These are phyloP conservation scores for Plutomurus gul DNA, from an alignment of 1,140 invertebrate genomes.

Conservation along the genomic window DNA sequence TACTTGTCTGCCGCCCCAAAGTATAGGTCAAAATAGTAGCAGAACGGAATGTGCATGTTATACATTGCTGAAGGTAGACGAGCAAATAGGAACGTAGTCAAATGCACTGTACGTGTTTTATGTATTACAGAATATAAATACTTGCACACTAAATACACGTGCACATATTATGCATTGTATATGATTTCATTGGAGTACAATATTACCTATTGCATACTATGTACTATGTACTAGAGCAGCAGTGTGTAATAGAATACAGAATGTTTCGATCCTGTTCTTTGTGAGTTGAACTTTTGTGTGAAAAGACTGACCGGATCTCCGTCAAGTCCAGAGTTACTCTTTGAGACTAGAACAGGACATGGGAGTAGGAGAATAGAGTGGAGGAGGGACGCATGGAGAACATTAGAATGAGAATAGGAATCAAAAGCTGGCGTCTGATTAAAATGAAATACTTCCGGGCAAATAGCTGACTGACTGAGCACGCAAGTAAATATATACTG, in stretches of 20 bases:
- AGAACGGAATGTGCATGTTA: too few relatives aligned
- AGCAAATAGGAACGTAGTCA: too few relatives aligned
- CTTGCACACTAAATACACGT: not conserved
- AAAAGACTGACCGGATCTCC: too few relatives aligned
- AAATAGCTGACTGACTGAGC: not conserved
- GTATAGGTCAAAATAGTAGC: not conserved
- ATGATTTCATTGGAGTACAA: too few relatives aligned
- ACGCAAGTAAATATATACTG: not conserved
- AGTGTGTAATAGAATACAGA: not conserved
- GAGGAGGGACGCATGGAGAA: not conserved
- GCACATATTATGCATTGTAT: not conserved
- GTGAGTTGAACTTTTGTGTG: too few relatives aligned
- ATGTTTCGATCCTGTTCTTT: too few relatives aligned
- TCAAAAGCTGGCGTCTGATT: not conserved
- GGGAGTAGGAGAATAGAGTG: not conserved
- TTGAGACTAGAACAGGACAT: not conserved
- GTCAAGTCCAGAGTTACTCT: too few relatives aligned
- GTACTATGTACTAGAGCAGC: too few relatives aligned
- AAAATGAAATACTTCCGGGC: not conserved
- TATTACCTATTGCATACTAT: too few relatives aligned
- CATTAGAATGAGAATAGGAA: too few relatives aligned
- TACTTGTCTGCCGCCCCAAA: not conserved
- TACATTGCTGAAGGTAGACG: too few relatives aligned
- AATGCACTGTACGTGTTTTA: too few relatives aligned
- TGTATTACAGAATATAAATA: not conserved